Conservation (phyloP, 2,888 invertebrate species). For the Tortricodes alternella region DNA sequence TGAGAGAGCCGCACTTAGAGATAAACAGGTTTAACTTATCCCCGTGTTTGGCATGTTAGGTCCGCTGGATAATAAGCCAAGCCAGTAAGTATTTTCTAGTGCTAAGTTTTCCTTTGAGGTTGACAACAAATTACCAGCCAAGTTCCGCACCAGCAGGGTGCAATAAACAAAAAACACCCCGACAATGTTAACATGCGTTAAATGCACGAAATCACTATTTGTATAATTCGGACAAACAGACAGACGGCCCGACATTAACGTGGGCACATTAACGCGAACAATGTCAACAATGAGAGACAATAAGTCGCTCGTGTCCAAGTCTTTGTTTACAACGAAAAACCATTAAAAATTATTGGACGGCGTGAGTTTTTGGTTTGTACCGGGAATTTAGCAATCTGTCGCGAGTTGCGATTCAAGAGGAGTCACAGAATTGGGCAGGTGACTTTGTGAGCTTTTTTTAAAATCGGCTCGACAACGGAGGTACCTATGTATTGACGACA, state of each 20-base stretch:
- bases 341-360: constrained; percentile 73
- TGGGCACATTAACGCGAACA: constrained; percentile 65
- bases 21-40: no score
- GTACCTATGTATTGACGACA: no score
- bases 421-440: constrained; percentile 10
- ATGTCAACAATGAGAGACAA: constrained; percentile 55
- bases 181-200: constrained; percentile 57
- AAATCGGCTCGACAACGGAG: no score
- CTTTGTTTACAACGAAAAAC: constrained; percentile 70
- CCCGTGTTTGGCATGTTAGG: no score
- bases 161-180: constrained; percentile 36
- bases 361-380: constrained; percentile 52
- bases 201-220: constrained; percentile 69
- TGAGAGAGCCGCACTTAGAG: no score
- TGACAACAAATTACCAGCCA: constrained; percentile 8
- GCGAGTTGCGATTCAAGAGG: constrained; percentile 31
- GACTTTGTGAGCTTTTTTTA: not conserved
- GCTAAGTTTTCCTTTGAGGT: constrained; percentile 19
- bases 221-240: constrained; percentile 50
- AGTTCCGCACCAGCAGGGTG: constrained; percentile 37
- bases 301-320: constrained; percentile 47
- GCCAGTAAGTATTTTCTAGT: not conserved
- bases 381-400: constrained; percentile 51
- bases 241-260: constrained; percentile 64
- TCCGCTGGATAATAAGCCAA: no score